Conservation (phyloP, 2,888 invertebrate species). For the Adelognathus sp. region DNA sequence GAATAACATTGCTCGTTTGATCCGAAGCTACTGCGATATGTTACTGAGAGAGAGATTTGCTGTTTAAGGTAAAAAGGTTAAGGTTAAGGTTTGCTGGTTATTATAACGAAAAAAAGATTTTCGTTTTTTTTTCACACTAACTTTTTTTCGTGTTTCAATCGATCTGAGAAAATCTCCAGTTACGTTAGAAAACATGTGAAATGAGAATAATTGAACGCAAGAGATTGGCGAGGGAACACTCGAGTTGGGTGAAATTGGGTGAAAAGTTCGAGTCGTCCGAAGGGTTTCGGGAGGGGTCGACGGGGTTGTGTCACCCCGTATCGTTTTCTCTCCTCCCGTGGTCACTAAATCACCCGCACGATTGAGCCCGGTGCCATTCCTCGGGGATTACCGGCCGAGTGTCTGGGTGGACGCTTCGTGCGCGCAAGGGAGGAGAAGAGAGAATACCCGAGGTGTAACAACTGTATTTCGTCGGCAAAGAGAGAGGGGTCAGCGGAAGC, state of each 20-base stretch:
- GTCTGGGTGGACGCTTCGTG: no score
- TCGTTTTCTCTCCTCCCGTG: slow-evolving; percentile 12
- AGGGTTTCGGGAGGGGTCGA: not conserved
- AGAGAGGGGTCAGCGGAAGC: not conserved
- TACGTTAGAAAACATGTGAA: no score
- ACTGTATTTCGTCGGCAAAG: slow-evolving; percentile 26
- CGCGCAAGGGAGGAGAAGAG: not conserved
- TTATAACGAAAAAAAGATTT: no score
- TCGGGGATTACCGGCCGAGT: slow-evolving; percentile 32
- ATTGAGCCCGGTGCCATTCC: slow-evolving; percentile 25
- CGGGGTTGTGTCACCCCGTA: not conserved
- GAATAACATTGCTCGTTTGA: not conserved
- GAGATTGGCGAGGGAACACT: not conserved
- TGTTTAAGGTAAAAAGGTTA: no score
- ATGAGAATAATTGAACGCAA: no score
- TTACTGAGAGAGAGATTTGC: not conserved
- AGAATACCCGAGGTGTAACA: slow-evolving; percentile 18
- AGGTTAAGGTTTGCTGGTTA: no score
- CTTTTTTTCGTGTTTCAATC: no score
- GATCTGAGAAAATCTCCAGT: no score
- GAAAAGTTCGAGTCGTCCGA: not conserved
- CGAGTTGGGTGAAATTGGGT: not conserved
- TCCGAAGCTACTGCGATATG: not conserved
- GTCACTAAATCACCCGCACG: slow-evolving; percentile 50
- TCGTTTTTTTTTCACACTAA: no score